Base-by-base conservation (phyloP, 2,888 invertebrate genomes). In the Lithophane leautieri region DNA sequence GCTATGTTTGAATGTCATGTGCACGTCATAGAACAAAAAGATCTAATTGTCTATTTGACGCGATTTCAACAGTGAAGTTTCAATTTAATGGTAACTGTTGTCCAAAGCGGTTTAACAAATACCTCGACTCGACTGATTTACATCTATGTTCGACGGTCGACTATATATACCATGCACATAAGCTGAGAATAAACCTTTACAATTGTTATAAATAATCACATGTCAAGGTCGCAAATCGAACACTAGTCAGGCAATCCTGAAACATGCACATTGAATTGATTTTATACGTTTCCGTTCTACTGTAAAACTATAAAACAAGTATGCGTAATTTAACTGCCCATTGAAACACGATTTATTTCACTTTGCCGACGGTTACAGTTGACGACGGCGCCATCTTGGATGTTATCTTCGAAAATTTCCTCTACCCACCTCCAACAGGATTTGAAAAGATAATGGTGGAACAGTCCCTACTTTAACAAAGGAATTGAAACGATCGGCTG, bases 331-430 rank as follows among this genome's bases (percentile, higher is more conserved):
- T 63, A 65, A 78, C 11, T 14, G 9, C 11, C 0, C 16, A 79
- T n/a, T 47, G n/a, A 70, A 40, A 7, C 42, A 63, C 8, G 14
- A 76, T n/a, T n/a, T 44, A 52, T 73, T 56, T 66, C 60, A 67
- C 56, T 90, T 67, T 97, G 76, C n/a, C n/a, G n/a, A n/a, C n/a
- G n/a, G n/a, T n/a, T n/a, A n/a, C 97, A 99, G 99, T 99, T 90
- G 99, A 99, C 91, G 99, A 99, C 93, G 99, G 99, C 86, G 99
- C 99, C 47, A 99, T 99, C 88, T 94, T 99, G 95, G 99, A 99
- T 94, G 98, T 99, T 84, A 98, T 99, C 90, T 97, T 99, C 93
- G 98, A 98, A 88, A 98, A 98, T 92, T 99, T 99, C 93, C 97
- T 97, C 85, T 98, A 98, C 92, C 97, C 98, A 0, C 98, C 98